These are phyloP conservation scores for Metridium senile DNA, from an alignment of 92 coral and sea anemone species.

Conservation along the genomic window DNA sequence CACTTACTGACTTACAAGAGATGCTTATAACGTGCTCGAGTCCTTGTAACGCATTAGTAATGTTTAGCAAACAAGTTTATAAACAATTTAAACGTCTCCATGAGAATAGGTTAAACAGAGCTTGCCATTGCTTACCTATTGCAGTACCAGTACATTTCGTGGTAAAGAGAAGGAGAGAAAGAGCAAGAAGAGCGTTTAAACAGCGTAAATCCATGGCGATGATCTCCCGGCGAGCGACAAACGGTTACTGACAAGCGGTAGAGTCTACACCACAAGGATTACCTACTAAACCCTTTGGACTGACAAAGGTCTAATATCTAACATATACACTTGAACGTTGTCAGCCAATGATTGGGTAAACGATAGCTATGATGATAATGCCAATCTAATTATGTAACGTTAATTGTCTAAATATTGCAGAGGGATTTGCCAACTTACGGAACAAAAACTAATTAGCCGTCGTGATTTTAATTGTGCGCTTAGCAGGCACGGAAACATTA, in stretches of 20 bases:
- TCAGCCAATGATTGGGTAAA: neutral
- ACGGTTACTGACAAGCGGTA: too few relatives aligned
- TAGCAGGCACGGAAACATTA: neutral
- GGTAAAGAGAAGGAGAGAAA: neutral
- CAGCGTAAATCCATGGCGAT: neutral
- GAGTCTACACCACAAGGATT: neutral
- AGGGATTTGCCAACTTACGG: neutral
- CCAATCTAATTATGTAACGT: neutral
- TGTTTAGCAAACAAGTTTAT: too few relatives aligned
- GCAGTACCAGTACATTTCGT: neutral
- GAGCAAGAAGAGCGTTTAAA: neutral
- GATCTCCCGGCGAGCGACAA: neutral
- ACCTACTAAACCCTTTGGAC: neutral
- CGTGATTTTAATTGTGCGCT: neutral
- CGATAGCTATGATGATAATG: neutral
- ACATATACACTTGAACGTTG: neutral
- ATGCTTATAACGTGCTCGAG: too few relatives aligned
- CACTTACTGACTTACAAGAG: too few relatives aligned
- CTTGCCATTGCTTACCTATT: neutral
- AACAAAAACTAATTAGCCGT: neutral
- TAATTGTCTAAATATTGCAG: neutral
- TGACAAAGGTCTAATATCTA: neutral
- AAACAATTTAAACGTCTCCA: too few relatives aligned
- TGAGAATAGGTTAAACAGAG: too few relatives aligned
- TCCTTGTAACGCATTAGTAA: too few relatives aligned